Base-by-base conservation (phyloP, 2,797 vertebrate species). In the Hypotaenidia okinawae region DNA sequence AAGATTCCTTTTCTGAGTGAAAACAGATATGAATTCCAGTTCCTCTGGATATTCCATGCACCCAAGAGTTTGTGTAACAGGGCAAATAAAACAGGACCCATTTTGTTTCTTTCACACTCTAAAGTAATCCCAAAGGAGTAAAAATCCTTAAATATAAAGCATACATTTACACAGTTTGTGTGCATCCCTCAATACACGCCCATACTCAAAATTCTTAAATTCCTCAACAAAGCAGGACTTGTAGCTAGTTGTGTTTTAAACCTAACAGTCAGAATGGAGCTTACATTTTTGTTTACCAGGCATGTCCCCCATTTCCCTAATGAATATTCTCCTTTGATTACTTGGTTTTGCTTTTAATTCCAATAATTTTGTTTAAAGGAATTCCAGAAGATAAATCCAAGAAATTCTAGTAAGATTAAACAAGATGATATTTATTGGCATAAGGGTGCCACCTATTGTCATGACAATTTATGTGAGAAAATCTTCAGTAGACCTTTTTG, bases 391-490 rank as follows among this genome's bases (percentile, higher is more conserved):
- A 0, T 47, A 79, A 63, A 6, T n/a, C 35, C 32, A 45, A 72
- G 37, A 55, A 70, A 96, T n/a, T 35, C 45, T 32, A 25, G 45
- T 58, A 62, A 55, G 30, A 3, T 77, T 39, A 58, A 95, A 84
- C 47, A 47, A 5, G 33, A 30, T 57, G 14, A 1, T 82, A 93
- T 94, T 92, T 95, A 86, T 95, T 88, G 78, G 92, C 93, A 96
- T 90, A 87, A 96, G 92, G 94, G 69, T 95, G 89, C 85, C 89
- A 96, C 92, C 90, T 96, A 87, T 95, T 97, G 89, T 96, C 87
- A 82, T 57, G n/a, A 93, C 15, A 39, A 86, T 0, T 57, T 18
- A 49, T 70, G 70, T 8, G 7, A 94, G 89, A 79, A 92, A 89
- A 93, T 13, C 22, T 81, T 84, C 91, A 57, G 57, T 0, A 83